These are phyloP conservation scores for Amazona finschi DNA, from an alignment of 2,797 vertebrate species.

Conservation along the genomic window DNA sequence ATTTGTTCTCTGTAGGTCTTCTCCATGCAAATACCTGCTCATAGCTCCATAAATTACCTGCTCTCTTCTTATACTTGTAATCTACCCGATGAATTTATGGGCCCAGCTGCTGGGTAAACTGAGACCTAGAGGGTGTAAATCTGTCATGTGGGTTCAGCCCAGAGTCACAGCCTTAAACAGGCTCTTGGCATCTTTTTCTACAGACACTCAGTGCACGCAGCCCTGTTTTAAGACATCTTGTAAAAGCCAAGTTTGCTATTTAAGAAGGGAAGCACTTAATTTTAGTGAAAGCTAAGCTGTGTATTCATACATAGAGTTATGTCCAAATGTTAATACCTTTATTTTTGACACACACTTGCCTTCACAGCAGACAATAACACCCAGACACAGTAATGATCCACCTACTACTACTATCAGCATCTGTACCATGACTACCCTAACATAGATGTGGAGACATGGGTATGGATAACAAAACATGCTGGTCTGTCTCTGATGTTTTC, in stretches of 20 bases:
- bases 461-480: background rate
- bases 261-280: background rate
- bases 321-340: background rate
- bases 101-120: background rate
- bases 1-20: background rate
- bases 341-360: background rate
- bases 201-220: background rate
- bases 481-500: background rate
- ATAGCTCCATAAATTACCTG: background rate
- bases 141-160: fast-evolving
- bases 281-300: background rate
- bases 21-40: background rate
- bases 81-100: background rate
- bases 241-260: background rate
- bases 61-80: background rate
- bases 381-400: background rate
- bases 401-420: background rate
- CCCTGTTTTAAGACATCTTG: background rate
- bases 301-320: background rate
- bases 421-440: background rate
- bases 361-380: background rate
- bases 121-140: background rate
- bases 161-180: background rate
- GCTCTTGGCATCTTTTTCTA: background rate
- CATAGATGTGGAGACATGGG: fast-evolving